Conservation (phyloP, 2,797 vertebrate species). For the Discoglossus pictus region DNA sequence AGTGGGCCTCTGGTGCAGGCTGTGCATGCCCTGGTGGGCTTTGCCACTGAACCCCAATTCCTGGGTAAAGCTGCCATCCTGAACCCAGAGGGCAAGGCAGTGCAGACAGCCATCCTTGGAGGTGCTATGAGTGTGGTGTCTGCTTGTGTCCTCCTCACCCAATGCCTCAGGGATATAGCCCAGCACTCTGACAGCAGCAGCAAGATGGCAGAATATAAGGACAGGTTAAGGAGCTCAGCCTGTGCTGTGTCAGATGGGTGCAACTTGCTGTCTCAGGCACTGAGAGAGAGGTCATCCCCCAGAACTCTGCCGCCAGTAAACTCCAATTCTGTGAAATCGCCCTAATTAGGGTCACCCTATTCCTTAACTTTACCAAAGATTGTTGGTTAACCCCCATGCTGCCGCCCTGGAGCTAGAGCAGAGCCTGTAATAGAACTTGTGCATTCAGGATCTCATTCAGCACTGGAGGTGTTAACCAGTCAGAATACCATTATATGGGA, state of each 20-base stretch:
- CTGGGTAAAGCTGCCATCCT: slow-evolving; percentile 88
- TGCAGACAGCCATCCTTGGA: slow-evolving; percentile 94
- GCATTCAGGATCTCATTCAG: not conserved
- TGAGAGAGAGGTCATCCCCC: slow-evolving; percentile 94
- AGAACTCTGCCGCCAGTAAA: slow-evolving; percentile 96
- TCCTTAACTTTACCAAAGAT: slow-evolving; percentile 54
- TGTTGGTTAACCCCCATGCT: not conserved
- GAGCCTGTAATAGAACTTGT: slow-evolving; percentile 8
- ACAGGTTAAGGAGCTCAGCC: slow-evolving; percentile 91
- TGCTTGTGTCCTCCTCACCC: slow-evolving; percentile 95
- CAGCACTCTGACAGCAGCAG: slow-evolving; percentile 90
- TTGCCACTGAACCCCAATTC: slow-evolving; percentile 96
- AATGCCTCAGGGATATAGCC: slow-evolving; percentile 96
- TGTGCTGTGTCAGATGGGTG: slow-evolving; percentile 96
- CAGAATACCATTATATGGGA: too few relatives aligned
- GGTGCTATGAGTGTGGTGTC: slow-evolving; percentile 99
- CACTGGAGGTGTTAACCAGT: slow-evolving; percentile 53
- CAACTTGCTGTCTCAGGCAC: slow-evolving; percentile 96
- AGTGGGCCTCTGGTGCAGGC: slow-evolving; percentile 90
- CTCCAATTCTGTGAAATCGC: slow-evolving; percentile 98
- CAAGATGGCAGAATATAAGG: slow-evolving; percentile 93
- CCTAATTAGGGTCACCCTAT: slow-evolving; percentile 43
- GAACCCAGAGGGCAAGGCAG: slow-evolving; percentile 89
- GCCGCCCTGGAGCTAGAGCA: not conserved
- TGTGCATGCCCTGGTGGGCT: slow-evolving; percentile 90